Conservation (phyloP, 2,888 invertebrate species). For the Dolichomitus sp. region DNA sequence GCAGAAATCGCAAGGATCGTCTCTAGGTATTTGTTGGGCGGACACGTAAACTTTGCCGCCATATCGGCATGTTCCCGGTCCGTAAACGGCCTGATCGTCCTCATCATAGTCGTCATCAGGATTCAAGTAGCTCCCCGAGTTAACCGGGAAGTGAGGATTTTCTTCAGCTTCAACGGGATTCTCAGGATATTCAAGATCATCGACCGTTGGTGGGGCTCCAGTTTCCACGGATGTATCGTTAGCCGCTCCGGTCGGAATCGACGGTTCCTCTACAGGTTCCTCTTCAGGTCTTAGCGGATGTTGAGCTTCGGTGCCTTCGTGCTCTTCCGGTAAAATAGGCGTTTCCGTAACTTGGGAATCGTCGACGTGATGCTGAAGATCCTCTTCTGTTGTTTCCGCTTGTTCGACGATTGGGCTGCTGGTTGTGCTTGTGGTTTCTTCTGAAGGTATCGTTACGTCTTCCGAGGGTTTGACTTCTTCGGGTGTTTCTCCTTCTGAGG, state of each 20-base stretch:
- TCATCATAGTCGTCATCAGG: conserved; percentile 91
- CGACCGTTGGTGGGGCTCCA: conserved; percentile 25
- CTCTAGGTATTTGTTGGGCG: conserved; percentile 97
- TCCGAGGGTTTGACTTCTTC: background rate
- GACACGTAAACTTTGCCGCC: conserved; percentile 97
- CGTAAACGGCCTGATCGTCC: conserved; percentile 92
- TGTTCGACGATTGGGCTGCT: background rate
- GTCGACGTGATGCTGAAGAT: conserved; percentile 63
- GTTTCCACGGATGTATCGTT: conserved; percentile 51
- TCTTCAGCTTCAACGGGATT: conserved; percentile 77
- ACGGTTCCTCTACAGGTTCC: conserved; percentile 34
- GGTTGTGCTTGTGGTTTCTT: background rate
- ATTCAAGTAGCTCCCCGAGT: conserved; percentile 86
- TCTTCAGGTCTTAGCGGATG: conserved; percentile 71
- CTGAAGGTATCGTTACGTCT: background rate
- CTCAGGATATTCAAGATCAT: conserved; percentile 78
- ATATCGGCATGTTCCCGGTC: conserved; percentile 96
- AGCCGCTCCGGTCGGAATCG: conserved; percentile 50
- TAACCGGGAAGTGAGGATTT: conserved; percentile 80
- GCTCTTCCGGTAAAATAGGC: conserved; percentile 65
- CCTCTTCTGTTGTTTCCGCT: conserved; percentile 26
- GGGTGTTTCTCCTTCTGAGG: conserved; percentile 11
- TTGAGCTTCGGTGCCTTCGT: conserved; percentile 68
- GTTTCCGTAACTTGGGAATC: conserved; percentile 69
- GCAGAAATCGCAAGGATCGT: conserved; percentile 98